phyloP scores from a whole-genome alignment of 2,888 invertebrate species.

The Cryptocephalus primarius region DNA sequence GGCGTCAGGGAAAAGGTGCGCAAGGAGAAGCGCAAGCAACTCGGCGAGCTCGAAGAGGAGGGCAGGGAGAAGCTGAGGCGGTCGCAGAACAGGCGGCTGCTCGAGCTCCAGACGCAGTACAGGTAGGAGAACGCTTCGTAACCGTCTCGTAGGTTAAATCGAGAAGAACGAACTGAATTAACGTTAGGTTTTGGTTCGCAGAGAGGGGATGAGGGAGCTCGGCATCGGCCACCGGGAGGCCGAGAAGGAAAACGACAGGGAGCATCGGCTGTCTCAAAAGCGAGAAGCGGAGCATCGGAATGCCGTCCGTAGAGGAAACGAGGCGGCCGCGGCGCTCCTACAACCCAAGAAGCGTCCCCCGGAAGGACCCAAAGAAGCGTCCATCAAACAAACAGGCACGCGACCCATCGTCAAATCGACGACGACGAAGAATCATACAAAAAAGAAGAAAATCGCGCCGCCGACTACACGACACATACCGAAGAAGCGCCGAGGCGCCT shows the following conservation, averaged over 20 bases:
- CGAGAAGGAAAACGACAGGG: slow-evolving; percentile 7
- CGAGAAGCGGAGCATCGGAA: not conserved
- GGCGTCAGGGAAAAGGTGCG: slow-evolving; percentile 43
- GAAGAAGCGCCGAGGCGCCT: slow-evolving; percentile 4
- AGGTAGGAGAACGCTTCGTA: slow-evolving; percentile 5
- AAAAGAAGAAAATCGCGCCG: too few species aligned
- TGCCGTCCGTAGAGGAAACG: slow-evolving; percentile 2
- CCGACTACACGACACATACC: too few species aligned
- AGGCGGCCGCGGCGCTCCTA: not conserved
- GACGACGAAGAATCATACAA: too few species aligned
- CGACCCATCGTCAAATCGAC: too few species aligned
- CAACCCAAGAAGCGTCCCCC: too few species aligned
- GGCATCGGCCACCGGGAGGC: slow-evolving; percentile 42
- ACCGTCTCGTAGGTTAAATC: too few species aligned
- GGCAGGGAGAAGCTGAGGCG: slow-evolving; percentile 42
- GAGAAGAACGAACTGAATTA: too few species aligned
- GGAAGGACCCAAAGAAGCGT: too few species aligned
- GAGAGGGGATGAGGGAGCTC: slow-evolving; percentile 41
- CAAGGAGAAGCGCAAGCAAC: slow-evolving; percentile 40
- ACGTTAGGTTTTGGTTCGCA: too few species aligned
- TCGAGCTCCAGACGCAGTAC: slow-evolving; percentile 42
- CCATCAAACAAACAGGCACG: too few species aligned
- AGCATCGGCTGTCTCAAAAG: not conserved
- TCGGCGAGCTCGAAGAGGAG: slow-evolving; percentile 39
- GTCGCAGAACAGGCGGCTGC: slow-evolving; percentile 41